Evolutionary conservation across 2,113 vertebrate genomes (phyloP).

Genomic region (Clarias magur): DNA sequence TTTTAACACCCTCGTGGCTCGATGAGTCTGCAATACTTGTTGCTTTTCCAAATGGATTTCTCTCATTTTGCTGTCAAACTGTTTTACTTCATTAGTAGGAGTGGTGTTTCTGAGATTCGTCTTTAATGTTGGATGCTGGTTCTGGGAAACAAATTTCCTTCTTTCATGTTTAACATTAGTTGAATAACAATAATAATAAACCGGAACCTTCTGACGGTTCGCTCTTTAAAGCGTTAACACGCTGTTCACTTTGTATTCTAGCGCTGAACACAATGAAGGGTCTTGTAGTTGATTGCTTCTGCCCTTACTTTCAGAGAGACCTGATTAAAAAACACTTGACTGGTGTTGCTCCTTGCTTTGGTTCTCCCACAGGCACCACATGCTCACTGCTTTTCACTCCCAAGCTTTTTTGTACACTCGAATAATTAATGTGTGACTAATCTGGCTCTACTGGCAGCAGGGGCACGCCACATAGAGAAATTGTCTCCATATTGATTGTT

Average conservation of each 20-base stretch:
- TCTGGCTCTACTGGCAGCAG: constrained; percentile 37
- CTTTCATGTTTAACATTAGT: no score
- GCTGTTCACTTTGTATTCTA: not conserved
- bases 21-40: no score
- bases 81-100: no score
- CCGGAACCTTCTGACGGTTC: not conserved
- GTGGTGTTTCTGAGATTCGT: no score
- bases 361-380: not conserved
- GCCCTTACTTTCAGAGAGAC: not conserved
- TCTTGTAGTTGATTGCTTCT: not conserved
- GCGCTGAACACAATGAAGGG: not conserved
- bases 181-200: no score
- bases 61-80: no score
- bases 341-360: not conserved
- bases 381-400: constrained; percentile 14
- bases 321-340: constrained; percentile 11
- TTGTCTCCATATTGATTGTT: constrained; percentile 48
- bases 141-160: no score
- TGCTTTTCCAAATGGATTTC: no score
- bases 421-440: constrained; percentile 46
- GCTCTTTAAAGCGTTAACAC: not conserved
- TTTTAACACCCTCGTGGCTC: no score
- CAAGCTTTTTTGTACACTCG: constrained; percentile 20
- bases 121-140: no score
- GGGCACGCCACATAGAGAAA: constrained; percentile 19